A percentile compares a stretch with the other conserved stretches of the same genome.
phyloP scores from a whole-genome alignment of 2,888 invertebrate species.

The Caradrina kadenii region DNA sequence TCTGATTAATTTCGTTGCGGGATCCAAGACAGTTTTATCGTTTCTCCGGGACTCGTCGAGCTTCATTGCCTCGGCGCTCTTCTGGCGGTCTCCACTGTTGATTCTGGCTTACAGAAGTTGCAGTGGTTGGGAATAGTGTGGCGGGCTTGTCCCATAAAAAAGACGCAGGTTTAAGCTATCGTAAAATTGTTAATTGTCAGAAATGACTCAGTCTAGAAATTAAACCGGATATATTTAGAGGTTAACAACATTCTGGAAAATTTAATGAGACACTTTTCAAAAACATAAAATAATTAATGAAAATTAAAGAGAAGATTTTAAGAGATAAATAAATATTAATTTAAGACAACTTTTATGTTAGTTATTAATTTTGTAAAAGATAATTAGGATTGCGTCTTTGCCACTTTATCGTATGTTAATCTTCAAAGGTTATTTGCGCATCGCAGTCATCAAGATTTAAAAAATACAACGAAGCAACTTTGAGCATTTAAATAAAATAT shows the following conservation, averaged over 20 bases:
- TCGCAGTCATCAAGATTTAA: neutral
- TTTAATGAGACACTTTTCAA: too few relatives aligned
- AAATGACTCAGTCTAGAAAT: constrained; percentile 20
- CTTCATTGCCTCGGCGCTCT: too few relatives aligned
- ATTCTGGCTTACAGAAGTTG: too few relatives aligned
- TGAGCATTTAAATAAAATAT: neutral
- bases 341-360: neutral
- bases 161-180: constrained; percentile 1
- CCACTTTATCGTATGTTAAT: neutral
- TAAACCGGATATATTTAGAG: constrained; percentile 5
- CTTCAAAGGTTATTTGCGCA: constrained; percentile 1
- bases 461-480: neutral
- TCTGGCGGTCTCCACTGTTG: too few relatives aligned
- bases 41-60: too few relatives aligned
- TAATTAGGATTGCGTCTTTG: neutral
- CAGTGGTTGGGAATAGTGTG: too few relatives aligned
- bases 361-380: neutral
- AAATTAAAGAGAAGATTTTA: too few relatives aligned
- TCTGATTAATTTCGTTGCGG: too few relatives aligned
- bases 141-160: too few relatives aligned
- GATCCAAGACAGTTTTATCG: too few relatives aligned
- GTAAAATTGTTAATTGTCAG: constrained; percentile 10
- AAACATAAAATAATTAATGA: too few relatives aligned
- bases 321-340: neutral
- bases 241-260: constrained; percentile 1